Evolutionary conservation across 2,113 vertebrate genomes (phyloP).

Genomic region (Sporophila hypoxantha): DNA sequence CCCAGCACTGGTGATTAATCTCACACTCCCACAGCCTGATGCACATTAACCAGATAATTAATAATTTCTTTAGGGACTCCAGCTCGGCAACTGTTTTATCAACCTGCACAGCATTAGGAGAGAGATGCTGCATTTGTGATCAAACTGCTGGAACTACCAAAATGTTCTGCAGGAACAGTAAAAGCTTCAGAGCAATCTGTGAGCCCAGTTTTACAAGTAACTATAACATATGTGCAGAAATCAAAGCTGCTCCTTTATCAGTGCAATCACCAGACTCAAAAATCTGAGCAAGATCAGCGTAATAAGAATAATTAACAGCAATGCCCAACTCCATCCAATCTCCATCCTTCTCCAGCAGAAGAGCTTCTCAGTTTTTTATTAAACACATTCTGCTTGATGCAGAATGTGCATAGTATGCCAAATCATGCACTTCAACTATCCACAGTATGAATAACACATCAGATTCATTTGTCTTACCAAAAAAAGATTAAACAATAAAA

Average conservation of each 20-base stretch:
- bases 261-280: not conserved
- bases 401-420: not conserved
- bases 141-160: conserved; percentile 52
- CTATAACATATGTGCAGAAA: not conserved
- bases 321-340: not conserved
- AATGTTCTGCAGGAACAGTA: conserved; percentile 18
- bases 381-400: not conserved
- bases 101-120: conserved; percentile 75
- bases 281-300: not conserved
- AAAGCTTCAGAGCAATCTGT: conserved; percentile 28
- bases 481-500: not conserved
- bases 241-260: not conserved
- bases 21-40: conserved; percentile 88
- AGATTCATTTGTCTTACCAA: not conserved
- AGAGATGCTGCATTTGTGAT: conserved; percentile 59
- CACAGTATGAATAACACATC: not conserved
- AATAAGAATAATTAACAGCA: not conserved
- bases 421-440: not conserved
- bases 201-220: not conserved
- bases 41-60: conserved; percentile 99
- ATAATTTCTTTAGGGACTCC: conserved; percentile 95
- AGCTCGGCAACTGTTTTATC: conserved; percentile 87
- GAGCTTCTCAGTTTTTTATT: not conserved
- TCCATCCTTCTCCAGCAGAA: not conserved
- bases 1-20: conserved; percentile 89